Conservation (phyloP, 2,888 invertebrate species). For the Drosophila pseudotalamancana region DNA sequence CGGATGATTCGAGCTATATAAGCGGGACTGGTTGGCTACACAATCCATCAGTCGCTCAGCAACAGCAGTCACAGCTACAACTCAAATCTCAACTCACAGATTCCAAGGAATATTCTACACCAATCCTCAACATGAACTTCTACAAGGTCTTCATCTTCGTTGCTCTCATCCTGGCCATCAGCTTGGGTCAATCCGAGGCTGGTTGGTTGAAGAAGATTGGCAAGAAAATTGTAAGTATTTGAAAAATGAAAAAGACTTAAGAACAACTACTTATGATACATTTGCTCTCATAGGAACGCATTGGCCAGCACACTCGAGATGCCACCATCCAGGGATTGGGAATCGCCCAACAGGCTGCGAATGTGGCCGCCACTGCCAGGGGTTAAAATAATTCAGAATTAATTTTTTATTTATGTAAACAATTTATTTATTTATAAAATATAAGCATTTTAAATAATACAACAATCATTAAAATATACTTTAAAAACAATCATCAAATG, state of each 20-base stretch:
- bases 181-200: constrained; percentile 53
- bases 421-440: constrained; percentile 17
- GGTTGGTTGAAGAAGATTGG: constrained; percentile 54
- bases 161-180: constrained; percentile 45
- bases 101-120: constrained; percentile 4
- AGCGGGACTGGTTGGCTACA: neutral
- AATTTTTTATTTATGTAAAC: neutral
- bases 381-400: constrained; percentile 20
- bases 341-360: constrained; percentile 74
- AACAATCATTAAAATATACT: neutral
- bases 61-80: constrained; percentile 4
- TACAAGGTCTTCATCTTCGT: constrained; percentile 51
- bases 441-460: neutral
- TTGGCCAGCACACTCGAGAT: constrained; percentile 74
- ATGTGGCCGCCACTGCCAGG: constrained; percentile 68
- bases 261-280: neutral
- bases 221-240: constrained; percentile 58
- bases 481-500: neutral
- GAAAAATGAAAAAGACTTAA: too few relatives aligned
- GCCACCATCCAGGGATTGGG: constrained; percentile 68
- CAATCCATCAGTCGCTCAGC: constrained; percentile 33
- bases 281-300: constrained; percentile 58
- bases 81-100: neutral
- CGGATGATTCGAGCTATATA: constrained; percentile 15
- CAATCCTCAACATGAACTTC: constrained; percentile 56